phyloP scores from a whole-genome alignment of 1,140 invertebrate species.

The Oncopodura yosiiana region DNA sequence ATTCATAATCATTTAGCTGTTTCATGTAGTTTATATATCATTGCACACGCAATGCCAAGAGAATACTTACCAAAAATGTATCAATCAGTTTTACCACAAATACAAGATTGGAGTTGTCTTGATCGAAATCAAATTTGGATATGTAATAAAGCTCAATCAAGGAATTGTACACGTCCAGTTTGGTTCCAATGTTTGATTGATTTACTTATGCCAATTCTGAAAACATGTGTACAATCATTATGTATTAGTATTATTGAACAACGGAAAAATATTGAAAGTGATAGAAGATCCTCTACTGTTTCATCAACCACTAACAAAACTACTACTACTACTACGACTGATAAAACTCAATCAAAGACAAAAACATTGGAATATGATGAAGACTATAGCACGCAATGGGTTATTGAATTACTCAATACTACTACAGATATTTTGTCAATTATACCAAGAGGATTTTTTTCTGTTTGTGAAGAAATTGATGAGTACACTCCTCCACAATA shows the following conservation, averaged over 20 bases:
- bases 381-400: constrained; percentile 18
- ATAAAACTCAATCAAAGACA: not conserved
- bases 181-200: constrained; percentile 33
- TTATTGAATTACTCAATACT: constrained; percentile 29
- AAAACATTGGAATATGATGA: constrained; percentile 7
- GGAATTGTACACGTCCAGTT: constrained; percentile 18
- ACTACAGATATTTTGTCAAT: constrained; percentile 29
- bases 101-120: constrained; percentile 32
- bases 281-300: not conserved
- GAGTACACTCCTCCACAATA: constrained; percentile 25
- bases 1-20: constrained; percentile 28
- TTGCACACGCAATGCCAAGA: constrained; percentile 25
- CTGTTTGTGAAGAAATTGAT: constrained; percentile 35
- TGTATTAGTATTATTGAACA: constrained; percentile 14
- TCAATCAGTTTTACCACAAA: constrained; percentile 17
- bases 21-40: constrained; percentile 23
- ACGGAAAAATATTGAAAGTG: not conserved
- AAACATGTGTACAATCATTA: constrained; percentile 32
- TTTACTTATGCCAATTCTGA: constrained; percentile 31
- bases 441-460: constrained; percentile 32
- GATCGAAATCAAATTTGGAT: constrained; percentile 34
- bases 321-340: not conserved
- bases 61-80: constrained; percentile 21
- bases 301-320: not conserved
- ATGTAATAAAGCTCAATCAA: constrained; percentile 18